Base-by-base conservation (phyloP, 2,113 vertebrate species). In the Nestor notabilis region DNA sequence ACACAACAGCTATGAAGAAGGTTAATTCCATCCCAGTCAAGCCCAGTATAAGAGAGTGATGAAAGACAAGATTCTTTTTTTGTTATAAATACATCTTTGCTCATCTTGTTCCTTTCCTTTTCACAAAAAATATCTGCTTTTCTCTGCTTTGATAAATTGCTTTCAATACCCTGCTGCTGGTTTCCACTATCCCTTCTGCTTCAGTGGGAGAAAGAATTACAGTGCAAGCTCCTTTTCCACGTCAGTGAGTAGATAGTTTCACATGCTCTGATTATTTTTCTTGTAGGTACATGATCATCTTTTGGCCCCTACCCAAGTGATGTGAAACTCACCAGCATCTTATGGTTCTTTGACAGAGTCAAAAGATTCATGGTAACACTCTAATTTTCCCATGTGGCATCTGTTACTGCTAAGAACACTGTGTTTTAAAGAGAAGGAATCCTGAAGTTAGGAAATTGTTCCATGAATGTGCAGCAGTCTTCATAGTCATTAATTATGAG, bases 101-200 rank as follows among this genome's bases (percentile, higher is more conserved):
- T 61, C 5, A 56, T 69, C 13, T 82, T 82, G 1, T 69, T 92
- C 27, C 14, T 80, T 92, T 96, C 46, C 35, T 70, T n/a, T 89
- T 63, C 61, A 94, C 64, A 92, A 92, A 96, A 93, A 94, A 83
- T n/a, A 17, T n/a, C 56, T 77, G 41, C 2, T 83, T 70, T 94
- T 77, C 78, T 61, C 28, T 91, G 43, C 79, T 93, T 90, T 95
- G 79, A 65, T 88, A 87, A 77, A 44, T 68, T 92, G 80, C 72
- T 80, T 95, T 82, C 53, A 94, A 35, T 60, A 41, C n/a, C 31
- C 68, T 92, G 37, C 74, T 69, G 33, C 69, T 8, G 1, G 6
- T 68, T 93, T 92, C 37, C n/a, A 61, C 66, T 71, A 92, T 84
- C 83, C 81, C 60, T 89, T 91, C 24, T 11, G 43, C 33, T 89